Conservation (phyloP, 1,140 invertebrate genomes). For the Drosophila sp. region DNA sequence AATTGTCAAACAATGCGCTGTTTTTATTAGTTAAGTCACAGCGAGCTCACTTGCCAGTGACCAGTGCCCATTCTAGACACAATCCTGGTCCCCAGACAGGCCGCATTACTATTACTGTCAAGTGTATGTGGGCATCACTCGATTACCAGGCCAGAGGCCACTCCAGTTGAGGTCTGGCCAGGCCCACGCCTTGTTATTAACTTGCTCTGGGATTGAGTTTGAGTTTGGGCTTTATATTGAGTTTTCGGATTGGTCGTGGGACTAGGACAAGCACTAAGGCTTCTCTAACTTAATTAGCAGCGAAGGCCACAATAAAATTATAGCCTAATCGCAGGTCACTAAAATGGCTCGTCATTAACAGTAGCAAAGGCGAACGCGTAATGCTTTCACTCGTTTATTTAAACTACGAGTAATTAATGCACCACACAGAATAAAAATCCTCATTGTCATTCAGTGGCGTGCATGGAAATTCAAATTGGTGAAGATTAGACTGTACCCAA, state of each 20-base stretch:
- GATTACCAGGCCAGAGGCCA: background rate
- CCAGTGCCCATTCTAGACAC: background rate
- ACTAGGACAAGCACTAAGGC: background rate
- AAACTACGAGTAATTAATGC: constrained; percentile 26
- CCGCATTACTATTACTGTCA: constrained; percentile 50
- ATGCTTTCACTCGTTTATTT: constrained; percentile 24
- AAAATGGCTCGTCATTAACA: constrained; percentile 9
- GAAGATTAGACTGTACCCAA: background rate
- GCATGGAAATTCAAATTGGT: constrained; percentile 7
- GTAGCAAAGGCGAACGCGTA: background rate
- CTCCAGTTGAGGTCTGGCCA: no score
- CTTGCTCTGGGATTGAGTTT: constrained; percentile 24
- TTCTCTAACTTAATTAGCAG: constrained; percentile 31
- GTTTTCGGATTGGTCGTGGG: background rate
- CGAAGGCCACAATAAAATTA: constrained; percentile 20
- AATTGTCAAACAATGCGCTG: constrained; percentile 63
- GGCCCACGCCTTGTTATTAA: constrained; percentile 25
- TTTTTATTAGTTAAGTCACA: constrained; percentile 46
- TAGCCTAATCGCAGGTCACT: constrained; percentile 22
- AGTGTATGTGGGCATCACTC: constrained; percentile 18
- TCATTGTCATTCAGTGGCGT: background rate
- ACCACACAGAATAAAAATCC: background rate
- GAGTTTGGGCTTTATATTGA: background rate
- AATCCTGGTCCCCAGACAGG: constrained; percentile 21
- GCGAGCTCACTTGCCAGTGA: constrained; percentile 16